Conservation (phyloP, 1,140 invertebrate species). For the Aphis craccivora region DNA sequence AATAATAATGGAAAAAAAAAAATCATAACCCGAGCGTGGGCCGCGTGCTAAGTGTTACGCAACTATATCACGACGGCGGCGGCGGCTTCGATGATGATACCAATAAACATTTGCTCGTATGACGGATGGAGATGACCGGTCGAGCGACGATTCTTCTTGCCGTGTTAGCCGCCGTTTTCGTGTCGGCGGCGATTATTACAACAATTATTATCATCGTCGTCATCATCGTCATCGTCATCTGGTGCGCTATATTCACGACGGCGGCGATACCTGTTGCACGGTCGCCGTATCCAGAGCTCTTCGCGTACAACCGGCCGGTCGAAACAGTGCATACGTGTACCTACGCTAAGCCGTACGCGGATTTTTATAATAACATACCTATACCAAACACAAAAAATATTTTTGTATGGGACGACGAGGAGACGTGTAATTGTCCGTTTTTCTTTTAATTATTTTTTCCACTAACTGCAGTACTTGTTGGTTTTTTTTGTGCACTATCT, state of each 20-base stretch:
- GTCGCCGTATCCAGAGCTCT: neutral
- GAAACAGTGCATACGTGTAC: neutral
- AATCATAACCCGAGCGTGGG: slow-evolving; percentile 53
- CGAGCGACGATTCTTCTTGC: neutral
- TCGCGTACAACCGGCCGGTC: neutral
- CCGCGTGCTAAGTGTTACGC: slow-evolving; percentile 35
- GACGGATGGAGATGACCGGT: slow-evolving; percentile 57
- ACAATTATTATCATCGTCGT: neutral
- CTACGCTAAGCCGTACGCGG: neutral
- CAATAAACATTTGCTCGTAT: neutral
- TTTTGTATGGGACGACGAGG: neutral
- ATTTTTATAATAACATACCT: neutral
- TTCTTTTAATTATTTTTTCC: neutral
- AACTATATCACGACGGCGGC: slow-evolving; percentile 21
- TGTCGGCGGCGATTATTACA: neutral
- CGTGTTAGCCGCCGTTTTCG: neutral
- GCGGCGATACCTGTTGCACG: neutral
- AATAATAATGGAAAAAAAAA: slow-evolving; percentile 5
- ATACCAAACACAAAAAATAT: neutral
- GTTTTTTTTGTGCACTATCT: neutral
- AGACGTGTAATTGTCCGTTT: neutral
- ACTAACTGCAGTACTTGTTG: neutral
- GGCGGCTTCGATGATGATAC: neutral
- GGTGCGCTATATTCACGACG: neutral
- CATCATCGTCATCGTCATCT: neutral